These are phyloP conservation scores for Acanthis flammea DNA, from an alignment of 2,797 vertebrate genomes.

Conservation along the genomic window DNA sequence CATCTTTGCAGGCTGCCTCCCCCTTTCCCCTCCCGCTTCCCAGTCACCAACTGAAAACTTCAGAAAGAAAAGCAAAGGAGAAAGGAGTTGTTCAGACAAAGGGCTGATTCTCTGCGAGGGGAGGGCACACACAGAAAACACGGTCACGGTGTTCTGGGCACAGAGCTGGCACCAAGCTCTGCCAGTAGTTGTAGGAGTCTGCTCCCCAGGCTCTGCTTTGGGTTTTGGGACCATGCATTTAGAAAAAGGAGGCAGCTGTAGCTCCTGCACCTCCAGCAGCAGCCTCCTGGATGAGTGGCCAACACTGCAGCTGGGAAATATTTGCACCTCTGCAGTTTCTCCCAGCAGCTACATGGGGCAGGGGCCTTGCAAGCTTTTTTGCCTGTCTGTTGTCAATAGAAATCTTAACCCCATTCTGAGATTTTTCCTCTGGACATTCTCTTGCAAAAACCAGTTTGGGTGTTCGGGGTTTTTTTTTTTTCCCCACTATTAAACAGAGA, in stretches of 20 bases:
- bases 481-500: not conserved
- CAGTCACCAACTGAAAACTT: slow-evolving; percentile 21
- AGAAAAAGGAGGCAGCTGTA: not conserved
- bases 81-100: slow-evolving; percentile 63
- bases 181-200: not conserved
- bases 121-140: slow-evolving; percentile 22
- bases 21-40: not conserved
- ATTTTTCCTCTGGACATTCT: not conserved
- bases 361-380: not conserved
- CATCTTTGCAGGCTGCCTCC: slow-evolving; percentile 32
- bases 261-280: not conserved
- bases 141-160: not conserved
- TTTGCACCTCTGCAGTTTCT: not conserved
- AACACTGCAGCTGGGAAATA: not conserved
- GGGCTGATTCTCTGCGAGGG: slow-evolving; percentile 42
- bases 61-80: slow-evolving; percentile 43
- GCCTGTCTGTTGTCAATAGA: not conserved
- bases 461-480: not conserved
- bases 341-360: not conserved
- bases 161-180: not conserved
- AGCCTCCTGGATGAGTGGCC: not conserved
- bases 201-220: not conserved
- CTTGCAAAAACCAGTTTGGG: not conserved
- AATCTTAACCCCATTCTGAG: not conserved
- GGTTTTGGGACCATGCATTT: not conserved